Conservation (phyloP, 2,797 vertebrate species). For the Phataginus tetradactyla region DNA sequence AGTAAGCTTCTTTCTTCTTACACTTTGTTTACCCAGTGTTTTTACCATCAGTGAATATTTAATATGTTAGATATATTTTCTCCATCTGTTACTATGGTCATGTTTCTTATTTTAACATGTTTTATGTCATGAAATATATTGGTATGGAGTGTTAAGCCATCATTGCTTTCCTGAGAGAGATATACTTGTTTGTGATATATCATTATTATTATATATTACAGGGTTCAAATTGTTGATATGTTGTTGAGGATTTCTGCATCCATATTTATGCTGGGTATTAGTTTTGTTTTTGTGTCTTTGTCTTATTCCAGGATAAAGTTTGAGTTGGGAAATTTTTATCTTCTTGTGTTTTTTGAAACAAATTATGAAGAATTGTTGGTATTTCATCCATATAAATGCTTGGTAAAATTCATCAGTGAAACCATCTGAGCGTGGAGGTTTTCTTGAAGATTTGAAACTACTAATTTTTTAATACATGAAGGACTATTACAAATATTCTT, state of each 20-base stretch:
- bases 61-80: background rate
- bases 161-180: background rate
- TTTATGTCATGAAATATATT: background rate
- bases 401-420: background rate
- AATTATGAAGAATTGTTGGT: background rate
- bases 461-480: background rate
- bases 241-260: background rate
- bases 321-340: background rate
- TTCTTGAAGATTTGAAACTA: background rate
- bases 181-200: background rate
- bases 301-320: background rate
- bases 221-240: background rate
- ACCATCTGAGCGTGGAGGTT: background rate
- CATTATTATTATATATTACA: background rate
- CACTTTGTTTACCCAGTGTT: background rate
- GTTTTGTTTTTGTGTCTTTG: background rate
- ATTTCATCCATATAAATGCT: background rate
- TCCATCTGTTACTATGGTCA: background rate
- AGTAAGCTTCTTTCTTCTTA: background rate
- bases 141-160: background rate
- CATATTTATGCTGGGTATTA: background rate
- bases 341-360: background rate
- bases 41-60: background rate
- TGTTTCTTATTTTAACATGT: background rate
- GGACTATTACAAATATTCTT: background rate